Percentiles rank a stretch among this genome's conserved stretches.
phyloP scores from a whole-genome alignment of 2,113 vertebrate genomes.

The Cairina moschata region DNA sequence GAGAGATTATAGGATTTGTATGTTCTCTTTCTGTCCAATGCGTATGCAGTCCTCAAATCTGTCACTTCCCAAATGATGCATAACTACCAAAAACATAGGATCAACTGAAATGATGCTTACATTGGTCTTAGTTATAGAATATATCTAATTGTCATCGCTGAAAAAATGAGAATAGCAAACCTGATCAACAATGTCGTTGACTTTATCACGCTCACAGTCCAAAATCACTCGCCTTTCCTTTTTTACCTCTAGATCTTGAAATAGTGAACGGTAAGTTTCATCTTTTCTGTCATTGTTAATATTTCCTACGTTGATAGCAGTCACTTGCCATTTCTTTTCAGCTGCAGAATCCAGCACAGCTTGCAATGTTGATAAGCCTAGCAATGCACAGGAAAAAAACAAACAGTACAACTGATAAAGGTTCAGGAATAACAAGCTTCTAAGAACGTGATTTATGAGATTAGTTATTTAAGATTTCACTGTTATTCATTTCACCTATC shows the following conservation, averaged over 20 bases:
- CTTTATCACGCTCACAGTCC: slow-evolving; percentile 98
- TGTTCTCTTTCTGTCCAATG: background rate
- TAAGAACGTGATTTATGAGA: background rate
- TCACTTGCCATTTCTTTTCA: slow-evolving; percentile 99
- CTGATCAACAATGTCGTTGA: slow-evolving; percentile 99
- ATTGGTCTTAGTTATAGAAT: background rate
- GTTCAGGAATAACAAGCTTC: background rate
- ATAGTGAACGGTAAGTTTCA: slow-evolving; percentile 95
- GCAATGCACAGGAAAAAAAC: slow-evolving; percentile 29
- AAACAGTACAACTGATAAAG: background rate
- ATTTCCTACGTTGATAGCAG: slow-evolving; percentile 98
- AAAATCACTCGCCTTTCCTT: slow-evolving; percentile 96
- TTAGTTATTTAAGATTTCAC: background rate
- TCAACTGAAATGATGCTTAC: background rate
- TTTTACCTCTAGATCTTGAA: slow-evolving; percentile 97
- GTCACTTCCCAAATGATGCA: background rate
- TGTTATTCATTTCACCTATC: background rate
- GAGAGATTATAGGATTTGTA: background rate
- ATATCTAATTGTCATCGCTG: background rate
- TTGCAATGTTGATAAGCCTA: slow-evolving; percentile 95
- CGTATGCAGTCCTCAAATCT: background rate
- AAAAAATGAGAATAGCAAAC: slow-evolving; percentile 76
- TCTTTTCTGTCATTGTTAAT: slow-evolving; percentile 99
- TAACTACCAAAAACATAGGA: background rate
- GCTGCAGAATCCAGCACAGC: slow-evolving; percentile 96